These are phyloP conservation scores for Anomalospiza imberbis DNA, from an alignment of 2,797 vertebrate genomes.

Conservation along the genomic window DNA sequence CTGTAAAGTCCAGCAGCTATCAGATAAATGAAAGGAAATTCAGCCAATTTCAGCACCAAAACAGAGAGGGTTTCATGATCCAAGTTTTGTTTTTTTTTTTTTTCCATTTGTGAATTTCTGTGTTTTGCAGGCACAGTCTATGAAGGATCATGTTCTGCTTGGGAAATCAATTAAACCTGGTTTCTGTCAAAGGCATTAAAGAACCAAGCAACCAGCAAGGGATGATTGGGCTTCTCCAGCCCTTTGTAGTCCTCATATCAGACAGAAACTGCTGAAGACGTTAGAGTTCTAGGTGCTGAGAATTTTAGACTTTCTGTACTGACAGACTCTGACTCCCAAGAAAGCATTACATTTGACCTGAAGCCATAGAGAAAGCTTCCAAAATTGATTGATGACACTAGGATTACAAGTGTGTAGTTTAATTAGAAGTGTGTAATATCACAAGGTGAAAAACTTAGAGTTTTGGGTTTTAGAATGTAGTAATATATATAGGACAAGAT, in stretches of 20 bases:
- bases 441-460: not conserved
- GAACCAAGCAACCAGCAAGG: not conserved
- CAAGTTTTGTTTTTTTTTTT: not conserved
- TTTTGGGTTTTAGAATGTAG: not conserved
- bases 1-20: not conserved
- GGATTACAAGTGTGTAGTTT: not conserved
- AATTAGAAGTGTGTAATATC: not conserved
- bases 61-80: rapidly evolving
- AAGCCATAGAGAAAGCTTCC: not conserved
- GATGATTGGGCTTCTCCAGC: rapidly evolving
- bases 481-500: not conserved
- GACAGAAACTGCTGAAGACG: not conserved
- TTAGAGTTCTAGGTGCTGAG: not conserved
- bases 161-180: not conserved
- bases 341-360: not conserved
- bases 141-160: not conserved
- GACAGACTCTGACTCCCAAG: no score
- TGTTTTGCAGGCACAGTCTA: not conserved
- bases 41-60: not conserved
- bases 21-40: not conserved
- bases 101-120: not conserved
- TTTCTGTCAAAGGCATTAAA: rapidly evolving
- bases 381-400: not conserved
- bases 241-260: not conserved
- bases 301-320: not conserved